phyloP scores from a whole-genome alignment of 2,888 invertebrate species.

The Ditylenchus weischeri region DNA sequence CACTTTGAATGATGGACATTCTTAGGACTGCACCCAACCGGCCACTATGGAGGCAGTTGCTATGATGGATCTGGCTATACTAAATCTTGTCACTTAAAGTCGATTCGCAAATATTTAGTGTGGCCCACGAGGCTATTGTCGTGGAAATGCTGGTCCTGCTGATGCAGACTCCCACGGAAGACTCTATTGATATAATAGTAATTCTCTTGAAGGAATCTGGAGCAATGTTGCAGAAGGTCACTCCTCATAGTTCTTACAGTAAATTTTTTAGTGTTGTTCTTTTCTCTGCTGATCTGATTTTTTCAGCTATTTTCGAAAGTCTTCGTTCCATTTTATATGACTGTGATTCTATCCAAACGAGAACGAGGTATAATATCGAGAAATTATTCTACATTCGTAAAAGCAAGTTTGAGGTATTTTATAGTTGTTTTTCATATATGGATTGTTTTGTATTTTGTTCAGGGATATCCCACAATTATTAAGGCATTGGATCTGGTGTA shows the following conservation, averaged over 20 bases:
- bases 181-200: slow-evolving; percentile 93
- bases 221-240: slow-evolving; percentile 81
- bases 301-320: slow-evolving; percentile 84
- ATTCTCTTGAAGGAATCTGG: slow-evolving; percentile 94
- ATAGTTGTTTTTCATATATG: neutral
- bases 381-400: slow-evolving; percentile 79
- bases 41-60: too few relatives aligned
- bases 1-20: slow-evolving; percentile 1
- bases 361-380: slow-evolving; percentile 97
- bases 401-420: slow-evolving; percentile 77
- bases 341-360: slow-evolving; percentile 76
- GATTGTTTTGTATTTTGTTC: slow-evolving; percentile 21
- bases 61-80: too few relatives aligned
- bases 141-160: slow-evolving; percentile 87
- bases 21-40: too few relatives aligned
- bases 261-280: neutral
- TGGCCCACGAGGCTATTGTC: slow-evolving; percentile 89
- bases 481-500: slow-evolving; percentile 89
- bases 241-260: slow-evolving; percentile 35
- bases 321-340: slow-evolving; percentile 82
- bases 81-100: too few relatives aligned
- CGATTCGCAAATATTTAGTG: slow-evolving; percentile 26
- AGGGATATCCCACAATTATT: slow-evolving; percentile 67
- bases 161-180: slow-evolving; percentile 90
- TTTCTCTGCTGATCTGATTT: too few relatives aligned